Evolutionary conservation across 1,140 invertebrate genomes (phyloP).

Genomic region (Andricus grossulariae): DNA sequence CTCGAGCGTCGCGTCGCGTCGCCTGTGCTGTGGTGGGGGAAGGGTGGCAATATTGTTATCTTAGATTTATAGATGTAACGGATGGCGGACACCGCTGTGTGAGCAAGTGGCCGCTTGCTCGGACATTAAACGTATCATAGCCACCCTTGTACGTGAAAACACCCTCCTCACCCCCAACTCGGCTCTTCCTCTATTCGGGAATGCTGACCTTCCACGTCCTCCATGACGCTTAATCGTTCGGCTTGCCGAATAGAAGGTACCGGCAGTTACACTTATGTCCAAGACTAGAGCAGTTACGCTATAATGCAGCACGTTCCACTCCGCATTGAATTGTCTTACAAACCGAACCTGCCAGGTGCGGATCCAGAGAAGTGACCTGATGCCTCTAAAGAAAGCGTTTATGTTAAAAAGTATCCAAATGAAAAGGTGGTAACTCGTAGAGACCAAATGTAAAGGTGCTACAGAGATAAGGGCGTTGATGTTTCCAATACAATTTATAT

Average conservation of each 20-base stretch:
- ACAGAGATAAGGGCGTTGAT: too few relatives aligned
- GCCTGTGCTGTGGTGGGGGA: conserved; percentile 43
- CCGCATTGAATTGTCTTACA: too few relatives aligned
- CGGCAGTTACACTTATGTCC: neutral
- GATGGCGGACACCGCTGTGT: conserved; percentile 72
- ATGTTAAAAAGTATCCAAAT: too few relatives aligned
- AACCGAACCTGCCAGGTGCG: too few relatives aligned
- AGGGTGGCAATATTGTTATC: conserved; percentile 73
- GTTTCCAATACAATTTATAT: too few relatives aligned
- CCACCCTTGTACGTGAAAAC: conserved; percentile 53
- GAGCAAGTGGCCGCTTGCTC: conserved; percentile 61
- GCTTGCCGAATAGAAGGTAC: neutral
- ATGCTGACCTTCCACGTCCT: conserved; percentile 8
- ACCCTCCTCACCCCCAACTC: conserved; percentile 31
- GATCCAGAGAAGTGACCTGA: too few relatives aligned
- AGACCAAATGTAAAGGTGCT: too few relatives aligned
- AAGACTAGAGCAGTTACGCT: neutral
- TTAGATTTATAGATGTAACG: conserved; percentile 76
- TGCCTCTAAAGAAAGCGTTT: too few relatives aligned
- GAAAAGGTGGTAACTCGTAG: too few relatives aligned
- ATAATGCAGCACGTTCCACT: neutral
- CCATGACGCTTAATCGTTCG: conserved; percentile 32
- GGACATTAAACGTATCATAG: conserved; percentile 70
- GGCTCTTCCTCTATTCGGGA: neutral
- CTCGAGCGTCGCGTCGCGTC: conserved; percentile 36